A percentile compares a stretch with the other conserved stretches of the same genome.
Evolutionary conservation across 2,888 invertebrate genomes (phyloP).

Genomic region (Priocnemis perturbator): DNA sequence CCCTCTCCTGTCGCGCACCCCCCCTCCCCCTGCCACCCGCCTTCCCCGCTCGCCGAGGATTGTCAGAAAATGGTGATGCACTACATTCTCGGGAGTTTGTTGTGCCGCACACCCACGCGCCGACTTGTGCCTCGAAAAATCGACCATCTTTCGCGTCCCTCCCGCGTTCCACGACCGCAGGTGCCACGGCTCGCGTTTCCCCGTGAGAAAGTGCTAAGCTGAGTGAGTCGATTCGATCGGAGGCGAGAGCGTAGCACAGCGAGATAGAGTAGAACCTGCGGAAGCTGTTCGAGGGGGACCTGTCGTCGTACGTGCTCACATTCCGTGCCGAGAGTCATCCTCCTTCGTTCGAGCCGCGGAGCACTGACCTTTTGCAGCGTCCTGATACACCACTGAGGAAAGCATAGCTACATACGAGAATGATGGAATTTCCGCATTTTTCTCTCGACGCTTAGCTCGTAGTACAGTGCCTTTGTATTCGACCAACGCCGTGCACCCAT

Average conservation of each 20-base stretch:
- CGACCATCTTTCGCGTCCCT: conserved; percentile 34
- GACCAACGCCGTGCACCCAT: no score
- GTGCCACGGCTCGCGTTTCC: conserved; percentile 6
- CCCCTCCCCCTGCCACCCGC: conserved; percentile 11
- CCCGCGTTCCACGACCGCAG: conserved; percentile 19
- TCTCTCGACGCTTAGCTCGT: no score
- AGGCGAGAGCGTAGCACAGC: conserved; percentile 13
- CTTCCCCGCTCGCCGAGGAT: conserved; percentile 44
- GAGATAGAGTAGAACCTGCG: conserved; percentile 27
- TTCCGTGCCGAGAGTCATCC: conserved; percentile 44
- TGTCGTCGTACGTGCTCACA: conserved; percentile 54
- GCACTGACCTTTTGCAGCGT: conserved; percentile 54
- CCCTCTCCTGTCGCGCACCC: conserved; percentile 10
- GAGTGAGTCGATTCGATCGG: conserved; percentile 22
- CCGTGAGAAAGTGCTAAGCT: no score
- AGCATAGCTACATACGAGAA: background rate
- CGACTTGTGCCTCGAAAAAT: conserved; percentile 34
- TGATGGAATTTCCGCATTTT: no score
- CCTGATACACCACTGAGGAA: conserved; percentile 5
- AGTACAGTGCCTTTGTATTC: conserved; percentile 1
- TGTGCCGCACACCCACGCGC: conserved; percentile 57
- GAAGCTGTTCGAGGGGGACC: conserved; percentile 38
- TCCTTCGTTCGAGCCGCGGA: conserved; percentile 48
- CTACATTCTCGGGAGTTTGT: conserved; percentile 60
- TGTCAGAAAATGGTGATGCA: conserved; percentile 69